A percentile compares a stretch with the other conserved stretches of the same genome.
phyloP scores from a whole-genome alignment of 1,140 invertebrate genomes.

The Drosophila paulistorum region DNA sequence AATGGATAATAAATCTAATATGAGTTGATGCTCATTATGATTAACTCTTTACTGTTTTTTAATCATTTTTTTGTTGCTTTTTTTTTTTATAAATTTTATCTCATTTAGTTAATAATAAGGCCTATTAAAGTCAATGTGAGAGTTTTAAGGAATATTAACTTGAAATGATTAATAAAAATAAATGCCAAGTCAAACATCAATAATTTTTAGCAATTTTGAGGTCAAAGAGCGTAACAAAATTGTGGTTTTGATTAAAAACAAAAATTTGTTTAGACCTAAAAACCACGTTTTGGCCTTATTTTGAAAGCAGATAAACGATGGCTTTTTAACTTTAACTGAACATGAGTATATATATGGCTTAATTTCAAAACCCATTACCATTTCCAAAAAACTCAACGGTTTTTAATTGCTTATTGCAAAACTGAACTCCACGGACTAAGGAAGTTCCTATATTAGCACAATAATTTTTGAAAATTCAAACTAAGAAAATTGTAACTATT shows the following conservation, averaged over 20 bases:
- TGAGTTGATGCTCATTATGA: no score
- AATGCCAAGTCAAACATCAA: neutral
- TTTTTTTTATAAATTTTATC: no score
- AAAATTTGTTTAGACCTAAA: neutral
- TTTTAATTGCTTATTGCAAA: conserved; percentile 44
- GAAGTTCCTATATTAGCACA: conserved; percentile 73
- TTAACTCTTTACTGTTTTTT: no score
- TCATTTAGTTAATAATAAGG: no score
- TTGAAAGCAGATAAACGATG: neutral
- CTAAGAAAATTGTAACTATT: conserved; percentile 33
- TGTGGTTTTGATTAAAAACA: neutral
- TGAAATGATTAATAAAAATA: neutral
- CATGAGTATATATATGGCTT: neutral
- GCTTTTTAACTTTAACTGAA: no score
- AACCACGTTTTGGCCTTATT: neutral
- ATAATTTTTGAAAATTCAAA: conserved; percentile 71
- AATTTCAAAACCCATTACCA: conserved; percentile 25
- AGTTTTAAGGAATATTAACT: no score
- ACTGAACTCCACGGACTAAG: conserved; percentile 50
- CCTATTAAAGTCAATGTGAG: no score
- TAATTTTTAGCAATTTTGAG: neutral
- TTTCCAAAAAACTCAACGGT: conserved; percentile 40
- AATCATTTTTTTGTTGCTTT: no score
- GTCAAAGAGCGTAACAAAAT: neutral
- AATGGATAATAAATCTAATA: no score